Evolutionary conservation across 2,113 vertebrate genomes (phyloP), one percentile per base, ranked within the genome.

Genomic region (Hippocampus abdominalis): DNA sequence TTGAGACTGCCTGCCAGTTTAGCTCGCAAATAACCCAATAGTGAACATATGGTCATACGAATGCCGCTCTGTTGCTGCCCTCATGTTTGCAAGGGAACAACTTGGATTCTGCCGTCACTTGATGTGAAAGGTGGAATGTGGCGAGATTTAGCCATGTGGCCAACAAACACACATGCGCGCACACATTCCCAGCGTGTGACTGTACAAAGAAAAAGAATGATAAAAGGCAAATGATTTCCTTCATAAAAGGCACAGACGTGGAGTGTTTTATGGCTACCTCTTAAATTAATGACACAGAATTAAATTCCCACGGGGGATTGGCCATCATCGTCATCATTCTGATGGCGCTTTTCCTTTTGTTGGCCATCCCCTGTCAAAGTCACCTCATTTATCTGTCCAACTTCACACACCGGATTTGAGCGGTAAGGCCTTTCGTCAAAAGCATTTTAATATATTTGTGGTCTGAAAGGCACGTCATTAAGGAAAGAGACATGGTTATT

Each of bases 191-290:
- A 81, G 84, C 77, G 76, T 72, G 69, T 79, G 67, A 60, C 75
- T 64, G 72, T 77, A 18, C 39, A 18, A 64, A 64, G 32, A 15
- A 23, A 40, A 53, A 32, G 27, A 32, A 32, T 16, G 8, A 60
- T 60, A 81, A 84, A 80, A 81, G 82, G 56, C 60, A 86, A 82
- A 85, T 85, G 71, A 89, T 87, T 86, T 76, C 70, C 79, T 77
- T 68, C 57, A 56, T 85, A 84, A 89, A 85, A 83, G 76, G 67
- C 76, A 77, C 74, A 71, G 68, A 83, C 81, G 76, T 80, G 48
- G 70, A 57, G 63, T 83, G 82, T 69, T 77, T 79, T 81, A 75
- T 51, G 48, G 64, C 56, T 44, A 51, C 46, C 42, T 74, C 73
- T 79, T 77, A 76, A 82, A 69, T 83, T 82, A 74, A 86, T 77